phyloP scores from a whole-genome alignment of 2,888 invertebrate genomes.

The Clistopyga incitator region DNA sequence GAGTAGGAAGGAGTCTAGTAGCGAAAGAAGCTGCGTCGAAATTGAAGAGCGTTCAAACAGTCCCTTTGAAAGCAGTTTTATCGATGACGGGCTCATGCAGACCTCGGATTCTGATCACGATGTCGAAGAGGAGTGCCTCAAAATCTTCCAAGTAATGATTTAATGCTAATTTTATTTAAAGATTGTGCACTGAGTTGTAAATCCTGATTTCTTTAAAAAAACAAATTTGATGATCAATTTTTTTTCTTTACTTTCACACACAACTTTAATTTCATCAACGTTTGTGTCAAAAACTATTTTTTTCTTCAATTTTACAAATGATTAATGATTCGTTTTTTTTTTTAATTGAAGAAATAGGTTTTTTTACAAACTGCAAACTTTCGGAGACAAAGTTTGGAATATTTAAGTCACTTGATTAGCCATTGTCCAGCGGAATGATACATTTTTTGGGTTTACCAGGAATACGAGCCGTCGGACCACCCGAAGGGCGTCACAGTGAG shows the following conservation, averaged over 20 bases:
- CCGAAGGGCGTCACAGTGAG: constrained; percentile 74
- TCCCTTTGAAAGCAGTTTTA: constrained; percentile 69
- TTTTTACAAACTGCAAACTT: not conserved
- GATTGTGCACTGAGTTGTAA: not conserved
- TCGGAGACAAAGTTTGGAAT: not conserved
- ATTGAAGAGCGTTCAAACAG: constrained; percentile 73
- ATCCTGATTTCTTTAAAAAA: too few relatives aligned
- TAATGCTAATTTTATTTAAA: not conserved
- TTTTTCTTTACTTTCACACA: too few relatives aligned
- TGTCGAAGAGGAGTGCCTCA: constrained; percentile 93
- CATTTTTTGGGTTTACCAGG: constrained; percentile 70
- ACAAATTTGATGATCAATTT: too few relatives aligned
- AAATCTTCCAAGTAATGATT: constrained; percentile 91
- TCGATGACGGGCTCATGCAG: constrained; percentile 81
- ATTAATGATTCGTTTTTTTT: not conserved
- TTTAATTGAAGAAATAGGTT: not conserved
- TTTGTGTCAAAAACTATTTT: not conserved
- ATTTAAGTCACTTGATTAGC: not conserved
- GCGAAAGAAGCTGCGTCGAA: constrained; percentile 72
- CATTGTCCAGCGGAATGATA: not conserved
- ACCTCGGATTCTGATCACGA: constrained; percentile 88
- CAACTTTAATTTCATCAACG: not conserved
- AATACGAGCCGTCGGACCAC: constrained; percentile 80
- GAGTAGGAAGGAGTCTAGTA: constrained; percentile 72
- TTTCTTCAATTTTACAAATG: too few relatives aligned